Base-by-base conservation (phyloP, 2,797 vertebrate species). In the Leptodactylus fallax region DNA sequence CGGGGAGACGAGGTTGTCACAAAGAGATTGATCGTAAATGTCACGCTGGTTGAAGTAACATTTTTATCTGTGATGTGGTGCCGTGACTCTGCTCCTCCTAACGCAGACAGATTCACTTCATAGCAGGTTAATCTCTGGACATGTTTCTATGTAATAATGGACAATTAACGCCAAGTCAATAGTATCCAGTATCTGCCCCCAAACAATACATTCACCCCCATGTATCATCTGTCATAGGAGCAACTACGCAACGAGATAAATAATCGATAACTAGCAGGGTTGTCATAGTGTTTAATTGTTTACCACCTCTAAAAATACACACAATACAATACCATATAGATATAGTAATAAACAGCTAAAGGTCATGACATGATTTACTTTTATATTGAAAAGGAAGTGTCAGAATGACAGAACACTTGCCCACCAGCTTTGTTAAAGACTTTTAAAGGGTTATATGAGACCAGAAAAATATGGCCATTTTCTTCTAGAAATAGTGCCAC, bases 1-100 rank as follows among this genome's bases (percentile, higher is more conserved):
- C 79, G 84, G 65, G 87, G 91, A 93, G 92, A 83, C 81, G 77
- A 55, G 25, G 58, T 81, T 93, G 85, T 88, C 90, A 91, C 76
- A 89, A 90, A 91, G 87, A 92, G 88, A 91, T 89, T 84, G 71
- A 84, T 88, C 72, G 84, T 71, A 88, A 79, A 79, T 84, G 87
- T 84, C 87, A 84, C 21, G 80, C 79, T 89, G 83, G 45, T 12
- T 67, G 81, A 86, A 80, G 86, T 90, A 88, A 69, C 12, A 81
- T 72, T 93, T 93, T 87, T 87, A 83, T 87, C 91, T 90, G 92
- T 58, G 81, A 51, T 25, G 90, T 25, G 6, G 8, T 60, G 23
- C 63, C 55, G 87, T 83, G 87, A 88, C 92, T 85, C 69, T 83
- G 60, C 79, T 87, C 13, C 51, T 53, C 63, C 87, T 6, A 47